Base-by-base conservation (phyloP, 37 sponge, comb jelly and placozoan genomes). In the Geodia barretti region DNA sequence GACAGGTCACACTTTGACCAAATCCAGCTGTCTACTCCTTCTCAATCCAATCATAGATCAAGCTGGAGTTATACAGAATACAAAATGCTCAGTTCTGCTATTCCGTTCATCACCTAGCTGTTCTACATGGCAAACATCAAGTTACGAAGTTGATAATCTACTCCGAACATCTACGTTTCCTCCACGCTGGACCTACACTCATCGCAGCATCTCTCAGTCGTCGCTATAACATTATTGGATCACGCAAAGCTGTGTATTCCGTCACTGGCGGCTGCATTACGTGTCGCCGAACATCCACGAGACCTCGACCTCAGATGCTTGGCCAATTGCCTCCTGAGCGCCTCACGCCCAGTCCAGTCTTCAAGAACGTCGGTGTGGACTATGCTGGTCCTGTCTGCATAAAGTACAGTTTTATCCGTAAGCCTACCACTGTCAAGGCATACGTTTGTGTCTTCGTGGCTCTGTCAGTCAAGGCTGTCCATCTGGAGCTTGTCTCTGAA, bases 301-400 rank as follows among this genome's bases (percentile, higher is more conserved):
- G 37, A 68, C 70, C 88, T 54, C 5, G 21, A 26, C 79, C 73
- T 19, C 86, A 33, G 39, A 21, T 75, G 42, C 68, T 85, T 69
- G 86, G 86, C 26, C 86, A 78, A 60, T 68, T 87, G n/a, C 88
- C 88, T 2, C 24, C 31, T 26, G 64, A 74, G 25, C 72, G 82
- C 20, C 42, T 76, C 24, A 69, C 72, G 7, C 72, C 76, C 41
- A 64, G 70, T 47, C 8, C 32, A 4, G 72, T 61, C 14, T 87
- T 87, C 61, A 33, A 60, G 20, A 26, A 68, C 37, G 71, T 75
- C 36, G 82, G 76, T 20, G 60, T 86, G 2, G 87, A 86, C 39
- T 86, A 73, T 31, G 87, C 87, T 43, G 76, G 87, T 21, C 81
- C 80, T 19, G 14, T 79, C 8, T 66, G 65, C 34, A 39, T 74